Base-by-base conservation (phyloP, 1,140 invertebrate species). In the Euglossa dilemma region DNA sequence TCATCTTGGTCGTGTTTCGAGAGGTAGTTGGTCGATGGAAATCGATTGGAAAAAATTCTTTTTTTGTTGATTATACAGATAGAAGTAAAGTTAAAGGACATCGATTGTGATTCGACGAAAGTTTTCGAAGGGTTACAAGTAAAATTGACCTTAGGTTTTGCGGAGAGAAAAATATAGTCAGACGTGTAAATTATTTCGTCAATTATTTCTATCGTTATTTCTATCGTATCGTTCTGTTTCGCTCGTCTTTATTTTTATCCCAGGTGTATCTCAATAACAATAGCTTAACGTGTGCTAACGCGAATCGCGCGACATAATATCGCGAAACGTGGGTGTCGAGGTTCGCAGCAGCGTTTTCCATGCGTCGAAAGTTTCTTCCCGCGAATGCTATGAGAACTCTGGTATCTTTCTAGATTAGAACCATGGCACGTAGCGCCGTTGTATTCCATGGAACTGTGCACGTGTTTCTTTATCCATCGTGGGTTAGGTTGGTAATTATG, bases 401-500 rank as follows among this genome's bases (percentile, higher is more conserved):
- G 36, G 18, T 28, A 9, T 50, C 20, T 50, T 50, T n/a, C 8
- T n/a, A 43, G 20, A 20, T 75, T 25, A 59, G 25, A 63, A 20
- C 18, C 47, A 28, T 28, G 25, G 57, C 20, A 59, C 45, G n/a
- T 4, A 12, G n/a, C 23, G 5, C 20, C 14, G 25, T 28, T 16
- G 61, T 66, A 64, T 66, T 80, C 59, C 18, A 20, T 14, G 25
- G 9, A 69, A 28, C n/a, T 76, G 25, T 83, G 57, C 56, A 52
- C 20, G 54, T 28, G 54, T 54, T 47, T 61, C 50, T 69, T 59
- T 67, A 56, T 80, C 50, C 52, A 69, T 45, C 52, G 54, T 14
- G 23, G 25, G 25, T 77, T 18, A 64, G 66, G 45, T 45, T 80
- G n/a, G 45, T 67, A 80, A 67, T 57, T 80, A 52, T 57, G 47